Percentiles rank a stretch among this genome's conserved stretches.
These are phyloP conservation scores for Brenthis ino DNA, from an alignment of 2,888 invertebrate species.

Conservation along the genomic window DNA sequence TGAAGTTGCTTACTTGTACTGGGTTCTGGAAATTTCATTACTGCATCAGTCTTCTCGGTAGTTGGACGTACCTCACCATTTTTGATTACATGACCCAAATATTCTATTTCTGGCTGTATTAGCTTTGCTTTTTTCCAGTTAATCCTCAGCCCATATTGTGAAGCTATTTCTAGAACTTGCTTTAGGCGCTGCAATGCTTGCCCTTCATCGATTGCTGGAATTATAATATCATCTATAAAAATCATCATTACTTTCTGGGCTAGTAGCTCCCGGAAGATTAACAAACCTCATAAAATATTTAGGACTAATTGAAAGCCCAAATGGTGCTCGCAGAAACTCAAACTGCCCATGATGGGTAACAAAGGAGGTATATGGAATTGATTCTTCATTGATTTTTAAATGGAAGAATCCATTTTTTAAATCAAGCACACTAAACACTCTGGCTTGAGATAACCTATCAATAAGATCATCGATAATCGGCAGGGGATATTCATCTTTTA, in stretches of 20 bases:
- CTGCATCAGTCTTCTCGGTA: slow-evolving; percentile 38
- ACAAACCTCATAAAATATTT: slow-evolving; percentile 52
- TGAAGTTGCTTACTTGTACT: slow-evolving; percentile 38
- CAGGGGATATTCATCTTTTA: slow-evolving; percentile 50
- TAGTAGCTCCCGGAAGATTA: slow-evolving; percentile 47
- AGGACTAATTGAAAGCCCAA: slow-evolving; percentile 48
- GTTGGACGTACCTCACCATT: slow-evolving; percentile 37
- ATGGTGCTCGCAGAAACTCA: slow-evolving; percentile 52
- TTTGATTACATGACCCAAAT: slow-evolving; percentile 43
- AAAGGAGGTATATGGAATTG: slow-evolving; percentile 54
- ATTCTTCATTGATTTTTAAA: slow-evolving; percentile 34
- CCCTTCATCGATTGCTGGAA: slow-evolving; percentile 34
- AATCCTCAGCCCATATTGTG: slow-evolving; percentile 36
- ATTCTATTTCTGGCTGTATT: slow-evolving; percentile 41
- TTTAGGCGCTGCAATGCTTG: slow-evolving; percentile 30
- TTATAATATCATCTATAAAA: slow-evolving; percentile 44
- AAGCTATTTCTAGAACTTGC: slow-evolving; percentile 31
- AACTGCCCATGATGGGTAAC: slow-evolving; percentile 54
- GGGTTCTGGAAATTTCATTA: slow-evolving; percentile 38
- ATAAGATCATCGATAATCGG: slow-evolving; percentile 56
- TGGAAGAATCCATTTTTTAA: too few relatives aligned
- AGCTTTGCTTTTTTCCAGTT: slow-evolving; percentile 49
- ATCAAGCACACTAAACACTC: slow-evolving; percentile 43
- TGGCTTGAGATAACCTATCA: slow-evolving; percentile 52
- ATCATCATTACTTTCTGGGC: slow-evolving; percentile 34